Base-by-base conservation (phyloP, 2,888 invertebrate genomes). In the Amblyjoppa proteus region DNA sequence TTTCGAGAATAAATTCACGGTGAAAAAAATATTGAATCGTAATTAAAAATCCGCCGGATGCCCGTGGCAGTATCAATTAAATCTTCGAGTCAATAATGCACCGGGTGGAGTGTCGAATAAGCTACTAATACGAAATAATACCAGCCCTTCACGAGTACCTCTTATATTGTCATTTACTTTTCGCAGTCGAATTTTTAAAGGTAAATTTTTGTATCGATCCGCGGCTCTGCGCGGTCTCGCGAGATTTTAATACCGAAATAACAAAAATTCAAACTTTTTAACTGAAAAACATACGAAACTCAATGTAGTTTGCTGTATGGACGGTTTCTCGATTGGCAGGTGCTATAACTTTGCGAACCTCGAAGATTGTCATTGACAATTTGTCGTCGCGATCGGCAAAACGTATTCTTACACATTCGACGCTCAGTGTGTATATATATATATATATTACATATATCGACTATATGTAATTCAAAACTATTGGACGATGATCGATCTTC, bases 21-120 rank as follows among this genome's bases (percentile, higher is more conserved):
- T 56, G 25, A 16, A 16, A 7, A 38, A 38, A 6, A 3, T 49
- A 11, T 51, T 9, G 45, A 28, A 41, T 6, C 53, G 20, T 53
- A 66, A 66, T 45, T 34, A 34, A 56, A 38, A n/a, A 56, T 41
- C 56, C 34, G 34, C 31, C 28, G 31, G 20, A 51, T 74, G 25
- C 20, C 3, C 41, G n/a, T 49, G 61, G 28, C 68, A 61, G 41
- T 58, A 78, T 51, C 34, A 51, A 61, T 69, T 68, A 45, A 61
- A 81, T 78, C 56, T 68, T 77, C 73, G 68, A 81, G 56, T 77
- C 51, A 81, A 73, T 73, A 77, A 73, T 81, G 20, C 38, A 51
- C 9, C 53, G 41, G 28, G 41, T 11, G 73, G 41, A 68, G 16
- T 49, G 45, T 70, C 68, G 38, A 49, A 45, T 51, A 75, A 75